These are phyloP conservation scores for Ptilonorhynchus violaceus DNA, from an alignment of 2,113 vertebrate genomes.

Conservation along the genomic window DNA sequence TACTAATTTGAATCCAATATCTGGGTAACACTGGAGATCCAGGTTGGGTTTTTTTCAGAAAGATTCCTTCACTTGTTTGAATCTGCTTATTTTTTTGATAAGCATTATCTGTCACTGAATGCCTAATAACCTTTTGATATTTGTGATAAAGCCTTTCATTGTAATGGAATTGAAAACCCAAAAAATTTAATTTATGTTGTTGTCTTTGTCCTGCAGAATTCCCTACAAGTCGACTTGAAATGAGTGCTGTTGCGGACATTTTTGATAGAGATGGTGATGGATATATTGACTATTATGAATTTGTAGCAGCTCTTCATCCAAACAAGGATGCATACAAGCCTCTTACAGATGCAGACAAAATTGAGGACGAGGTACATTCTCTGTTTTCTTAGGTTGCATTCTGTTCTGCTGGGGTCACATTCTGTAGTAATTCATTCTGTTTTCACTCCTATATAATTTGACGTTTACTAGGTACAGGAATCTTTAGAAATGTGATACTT, in stretches of 20 bases:
- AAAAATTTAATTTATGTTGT: not conserved
- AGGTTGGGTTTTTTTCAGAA: not conserved
- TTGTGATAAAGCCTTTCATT: not conserved
- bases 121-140: not conserved
- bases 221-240: conserved; percentile 94
- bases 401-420: not conserved
- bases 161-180: not conserved
- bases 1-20: not conserved
- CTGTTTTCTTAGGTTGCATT: not conserved
- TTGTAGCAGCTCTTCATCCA: conserved; percentile 96
- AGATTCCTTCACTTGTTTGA: not conserved
- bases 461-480: not conserved
- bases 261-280: conserved; percentile 97
- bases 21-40: not conserved
- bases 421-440: not conserved
- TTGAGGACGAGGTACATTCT: conserved; percentile 92
- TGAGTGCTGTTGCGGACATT: conserved; percentile 98
- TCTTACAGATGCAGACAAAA: conserved; percentile 96
- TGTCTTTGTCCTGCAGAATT: conserved; percentile 78
- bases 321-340: conserved; percentile 99
- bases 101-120: not conserved
- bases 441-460: not conserved
- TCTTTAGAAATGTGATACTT: not conserved
- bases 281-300: conserved; percentile 98
- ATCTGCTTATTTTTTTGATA: not conserved